Evolutionary conservation across 2,113 vertebrate genomes (phyloP), one percentile per base, ranked within the genome.

Genomic region (Oenanthe oenanthe): DNA sequence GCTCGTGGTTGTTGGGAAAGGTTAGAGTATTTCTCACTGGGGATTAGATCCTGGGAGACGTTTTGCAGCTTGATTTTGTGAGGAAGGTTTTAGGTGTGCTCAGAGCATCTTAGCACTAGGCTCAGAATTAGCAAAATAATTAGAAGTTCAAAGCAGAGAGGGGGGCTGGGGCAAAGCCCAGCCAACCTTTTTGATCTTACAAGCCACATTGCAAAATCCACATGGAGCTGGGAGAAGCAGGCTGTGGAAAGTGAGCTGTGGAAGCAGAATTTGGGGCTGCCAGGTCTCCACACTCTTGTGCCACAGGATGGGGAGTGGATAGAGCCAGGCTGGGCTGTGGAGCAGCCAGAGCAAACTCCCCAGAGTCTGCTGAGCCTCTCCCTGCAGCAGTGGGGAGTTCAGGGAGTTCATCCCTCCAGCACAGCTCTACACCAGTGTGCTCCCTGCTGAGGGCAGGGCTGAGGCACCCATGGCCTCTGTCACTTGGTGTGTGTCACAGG

Each of bases 111-210:
- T 74, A 72, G 54, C 2, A 6, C 83, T 28, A 42, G 79, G 72
- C 78, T 85, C 72, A 67, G 75, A 97, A 95, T 95, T 97, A 94
- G 72, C 85, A 93, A 86, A 92, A 84, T 95, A 96, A 97, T 95
- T 93, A 92, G 93, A 83, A 93, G 90, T 74, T 94, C 82, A 95
- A 96, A 96, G 93, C 60, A 50, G 72, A 61, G 26, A 51, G 16
- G 26, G 93, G 40, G 76, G 76, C 72, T 84, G 68, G 17, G 85
- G 65, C 4, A 4, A 88, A 93, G 75, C 92, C 71, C 75, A 58
- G 68, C 13, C 62, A 80, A 73, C 71, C 32, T 92, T 96, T 94
- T 88, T 86, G 75, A 95, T 95, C 88, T 95, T 89, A 42, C 57
- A 73, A 88, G 38, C 60, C 85, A 74, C 43, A 5, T 0, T 47